Evolutionary conservation across 2,797 vertebrate genomes (phyloP).

Genomic region (Chloroceryle amazona): DNA sequence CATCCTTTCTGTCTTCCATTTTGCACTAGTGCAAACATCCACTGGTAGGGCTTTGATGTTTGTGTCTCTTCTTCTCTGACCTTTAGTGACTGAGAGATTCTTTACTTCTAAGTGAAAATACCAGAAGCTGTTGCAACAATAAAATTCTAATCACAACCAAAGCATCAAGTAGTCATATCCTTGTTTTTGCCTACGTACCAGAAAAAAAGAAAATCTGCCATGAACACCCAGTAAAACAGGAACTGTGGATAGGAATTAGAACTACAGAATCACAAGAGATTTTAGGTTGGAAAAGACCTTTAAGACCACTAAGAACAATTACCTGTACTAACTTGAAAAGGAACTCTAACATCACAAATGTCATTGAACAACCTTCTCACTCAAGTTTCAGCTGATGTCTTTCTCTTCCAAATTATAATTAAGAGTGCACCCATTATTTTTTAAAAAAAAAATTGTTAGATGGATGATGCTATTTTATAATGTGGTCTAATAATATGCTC

Average conservation of each 20-base stretch:
- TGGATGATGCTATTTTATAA: constrained; percentile 68
- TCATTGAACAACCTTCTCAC: constrained; percentile 54
- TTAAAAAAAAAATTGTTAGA: constrained; percentile 45
- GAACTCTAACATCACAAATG: constrained; percentile 37
- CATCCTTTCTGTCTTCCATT: neutral
- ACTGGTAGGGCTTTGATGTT: neutral
- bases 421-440: constrained; percentile 50
- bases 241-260: neutral
- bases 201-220: neutral
- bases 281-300: neutral
- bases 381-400: constrained; percentile 59
- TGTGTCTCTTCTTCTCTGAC: neutral
- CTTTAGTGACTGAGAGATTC: neutral
- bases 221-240: neutral
- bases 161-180: neutral
- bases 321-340: constrained; percentile 4
- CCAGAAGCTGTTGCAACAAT: neutral
- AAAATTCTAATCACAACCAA: neutral
- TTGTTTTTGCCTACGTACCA: neutral
- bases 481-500: constrained; percentile 54
- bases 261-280: neutral
- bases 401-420: constrained; percentile 70
- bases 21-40: neutral
- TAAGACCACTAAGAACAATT: neutral
- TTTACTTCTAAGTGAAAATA: neutral